A percentile compares a stretch with the other conserved stretches of the same genome.
Evolutionary conservation across 2,797 vertebrate genomes (phyloP).

Genomic region (Sebastes trivittatus): DNA sequence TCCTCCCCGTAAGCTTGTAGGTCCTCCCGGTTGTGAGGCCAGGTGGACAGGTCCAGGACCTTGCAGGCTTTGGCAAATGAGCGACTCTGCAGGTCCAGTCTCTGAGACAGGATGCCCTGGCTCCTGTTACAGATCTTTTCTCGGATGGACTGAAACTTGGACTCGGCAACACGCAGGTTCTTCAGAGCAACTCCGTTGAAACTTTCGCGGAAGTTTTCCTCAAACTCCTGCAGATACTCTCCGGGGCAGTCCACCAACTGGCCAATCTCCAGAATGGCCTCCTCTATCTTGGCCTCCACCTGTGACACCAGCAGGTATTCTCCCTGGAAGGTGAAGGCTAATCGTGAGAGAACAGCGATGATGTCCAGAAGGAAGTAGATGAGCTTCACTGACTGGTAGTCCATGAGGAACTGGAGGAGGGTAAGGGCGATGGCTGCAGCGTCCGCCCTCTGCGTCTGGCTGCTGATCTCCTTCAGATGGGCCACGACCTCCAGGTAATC

Average conservation of each 20-base stretch:
- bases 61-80: slow-evolving; percentile 91
- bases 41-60: slow-evolving; percentile 90
- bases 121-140: slow-evolving; percentile 97
- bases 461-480: slow-evolving; percentile 95
- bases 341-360: slow-evolving; percentile 91
- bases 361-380: slow-evolving; percentile 97
- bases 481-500: slow-evolving; percentile 96
- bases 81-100: slow-evolving; percentile 89
- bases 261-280: slow-evolving; percentile 94
- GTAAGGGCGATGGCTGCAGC: slow-evolving; percentile 93
- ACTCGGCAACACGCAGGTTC: slow-evolving; percentile 94
- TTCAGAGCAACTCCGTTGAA: slow-evolving; percentile 95
- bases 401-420: slow-evolving; percentile 95
- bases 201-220: slow-evolving; percentile 95
- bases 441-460: slow-evolving; percentile 92
- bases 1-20: slow-evolving; percentile 91
- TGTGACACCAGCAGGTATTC: slow-evolving; percentile 92
- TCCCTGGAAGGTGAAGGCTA: slow-evolving; percentile 93
- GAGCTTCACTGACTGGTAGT: slow-evolving; percentile 96
- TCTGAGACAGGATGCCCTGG: slow-evolving; percentile 90
- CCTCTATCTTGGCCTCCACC: slow-evolving; percentile 91
- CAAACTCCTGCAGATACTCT: slow-evolving; percentile 95
- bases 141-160: slow-evolving; percentile 96
- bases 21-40: slow-evolving; percentile 90
- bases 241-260: slow-evolving; percentile 91